phyloP scores from a whole-genome alignment of 30 jellyfish, hydroid and myxozoan species.

The Hydractinia echinata region DNA sequence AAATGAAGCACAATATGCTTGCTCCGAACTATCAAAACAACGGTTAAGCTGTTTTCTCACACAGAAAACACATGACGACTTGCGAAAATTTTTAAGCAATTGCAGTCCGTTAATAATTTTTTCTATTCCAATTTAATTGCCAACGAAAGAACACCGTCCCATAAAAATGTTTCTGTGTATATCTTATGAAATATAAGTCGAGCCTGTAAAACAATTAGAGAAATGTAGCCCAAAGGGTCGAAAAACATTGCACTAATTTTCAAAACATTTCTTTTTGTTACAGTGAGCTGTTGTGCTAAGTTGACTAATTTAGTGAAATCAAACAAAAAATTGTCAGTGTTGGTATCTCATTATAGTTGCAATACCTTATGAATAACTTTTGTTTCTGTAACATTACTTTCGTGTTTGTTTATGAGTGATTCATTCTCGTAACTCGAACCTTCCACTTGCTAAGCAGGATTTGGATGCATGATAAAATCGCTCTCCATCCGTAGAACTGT shows the following conservation, averaged over 20 bases:
- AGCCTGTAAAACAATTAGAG: too few relatives aligned
- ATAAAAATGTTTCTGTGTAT: not conserved
- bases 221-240: too few relatives aligned
- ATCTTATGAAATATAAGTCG: conserved; percentile 3
- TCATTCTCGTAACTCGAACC: conserved; percentile 6
- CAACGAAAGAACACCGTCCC: conserved; percentile 6
- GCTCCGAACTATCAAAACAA: conserved; percentile 2
- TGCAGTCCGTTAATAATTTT: not conserved
- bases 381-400: not conserved
- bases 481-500: conserved; percentile 1
- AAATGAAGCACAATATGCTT: too few relatives aligned
- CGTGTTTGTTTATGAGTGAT: conserved; percentile 8
- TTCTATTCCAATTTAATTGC: not conserved
- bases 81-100: conserved; percentile 3
- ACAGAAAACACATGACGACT: conserved; percentile 6
- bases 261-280: not conserved
- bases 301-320: not conserved
- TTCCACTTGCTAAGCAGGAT: not conserved
- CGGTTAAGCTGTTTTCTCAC: not conserved
- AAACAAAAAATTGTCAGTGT: not conserved
- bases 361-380: conserved; percentile 4
- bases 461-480: not conserved
- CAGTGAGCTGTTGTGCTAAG: conserved; percentile 1
- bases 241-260: not conserved
- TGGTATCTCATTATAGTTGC: not conserved